phyloP scores from a whole-genome alignment of 2,888 invertebrate genomes.

The Xanthorhoe designata region DNA sequence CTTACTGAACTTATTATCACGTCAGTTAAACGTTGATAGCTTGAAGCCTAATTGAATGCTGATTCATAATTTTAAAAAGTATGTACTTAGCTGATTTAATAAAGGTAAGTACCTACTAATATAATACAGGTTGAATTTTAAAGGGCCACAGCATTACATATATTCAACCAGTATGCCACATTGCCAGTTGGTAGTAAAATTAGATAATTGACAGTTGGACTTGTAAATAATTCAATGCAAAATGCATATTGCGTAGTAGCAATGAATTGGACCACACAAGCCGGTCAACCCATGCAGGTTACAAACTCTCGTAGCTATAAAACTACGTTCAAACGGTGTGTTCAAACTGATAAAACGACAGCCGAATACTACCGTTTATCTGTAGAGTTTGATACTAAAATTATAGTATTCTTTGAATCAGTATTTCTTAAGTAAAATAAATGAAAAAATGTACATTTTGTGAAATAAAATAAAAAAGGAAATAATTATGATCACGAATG shows the following conservation, averaged over 20 bases:
- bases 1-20: constrained; percentile 40
- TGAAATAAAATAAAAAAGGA: too few relatives aligned
- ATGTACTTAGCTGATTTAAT: too few relatives aligned
- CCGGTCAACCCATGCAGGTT: not conserved
- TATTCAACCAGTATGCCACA: not conserved
- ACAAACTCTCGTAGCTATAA: not conserved
- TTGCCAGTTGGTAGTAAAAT: not conserved
- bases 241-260: not conserved
- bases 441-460: too few relatives aligned
- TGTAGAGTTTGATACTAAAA: not conserved
- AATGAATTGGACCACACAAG: not conserved
- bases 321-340: not conserved
- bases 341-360: not conserved
- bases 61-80: too few relatives aligned
- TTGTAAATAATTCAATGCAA: not conserved
- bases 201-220: not conserved
- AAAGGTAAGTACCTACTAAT: too few relatives aligned
- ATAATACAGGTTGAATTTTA: too few relatives aligned
- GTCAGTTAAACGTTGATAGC: constrained; percentile 39
- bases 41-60: constrained; percentile 7
- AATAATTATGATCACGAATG: too few relatives aligned
- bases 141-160: too few relatives aligned
- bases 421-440: too few relatives aligned
- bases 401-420: not conserved
- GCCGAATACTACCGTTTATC: not conserved